These are phyloP conservation scores for Suricata suricatta DNA, from an alignment of 2,113 vertebrate species.

Conservation along the genomic window DNA sequence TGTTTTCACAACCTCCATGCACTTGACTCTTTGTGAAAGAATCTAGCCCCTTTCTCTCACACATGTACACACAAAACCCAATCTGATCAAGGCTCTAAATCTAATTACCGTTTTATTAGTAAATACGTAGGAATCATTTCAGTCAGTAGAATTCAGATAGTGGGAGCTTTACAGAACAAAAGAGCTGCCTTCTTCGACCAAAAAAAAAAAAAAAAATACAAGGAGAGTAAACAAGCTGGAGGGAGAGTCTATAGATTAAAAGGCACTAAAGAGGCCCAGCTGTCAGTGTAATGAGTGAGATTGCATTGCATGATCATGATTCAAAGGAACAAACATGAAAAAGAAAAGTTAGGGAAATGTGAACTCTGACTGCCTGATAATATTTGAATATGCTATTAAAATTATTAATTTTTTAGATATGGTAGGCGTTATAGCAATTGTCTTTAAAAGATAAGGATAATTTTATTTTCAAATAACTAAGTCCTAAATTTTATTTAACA, in stretches of 20 bases:
- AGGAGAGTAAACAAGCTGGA: not conserved
- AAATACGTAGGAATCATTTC: not conserved
- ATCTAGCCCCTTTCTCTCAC: not conserved
- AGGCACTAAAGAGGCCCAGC: not conserved
- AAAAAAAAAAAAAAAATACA: not conserved
- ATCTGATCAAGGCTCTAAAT: not conserved
- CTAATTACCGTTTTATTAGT: not conserved
- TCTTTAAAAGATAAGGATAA: not conserved
- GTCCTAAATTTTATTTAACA: not conserved
- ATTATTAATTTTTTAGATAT: not conserved
- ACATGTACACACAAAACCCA: not conserved
- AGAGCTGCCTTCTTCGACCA: not conserved
- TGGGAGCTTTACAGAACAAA: not conserved
- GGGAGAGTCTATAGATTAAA: not conserved
- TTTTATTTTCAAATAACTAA: conserved; percentile 21
- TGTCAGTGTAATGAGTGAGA: not conserved
- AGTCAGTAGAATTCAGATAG: not conserved
- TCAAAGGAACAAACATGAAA: not conserved
- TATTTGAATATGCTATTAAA: not conserved
- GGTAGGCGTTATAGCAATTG: not conserved
- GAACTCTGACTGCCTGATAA: not conserved
- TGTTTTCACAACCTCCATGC: not conserved
- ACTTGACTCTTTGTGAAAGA: not conserved
- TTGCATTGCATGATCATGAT: not conserved
- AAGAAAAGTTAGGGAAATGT: not conserved